phyloP scores from a whole-genome alignment of 2,797 vertebrate genomes.

The Tadarida brasiliensis region DNA sequence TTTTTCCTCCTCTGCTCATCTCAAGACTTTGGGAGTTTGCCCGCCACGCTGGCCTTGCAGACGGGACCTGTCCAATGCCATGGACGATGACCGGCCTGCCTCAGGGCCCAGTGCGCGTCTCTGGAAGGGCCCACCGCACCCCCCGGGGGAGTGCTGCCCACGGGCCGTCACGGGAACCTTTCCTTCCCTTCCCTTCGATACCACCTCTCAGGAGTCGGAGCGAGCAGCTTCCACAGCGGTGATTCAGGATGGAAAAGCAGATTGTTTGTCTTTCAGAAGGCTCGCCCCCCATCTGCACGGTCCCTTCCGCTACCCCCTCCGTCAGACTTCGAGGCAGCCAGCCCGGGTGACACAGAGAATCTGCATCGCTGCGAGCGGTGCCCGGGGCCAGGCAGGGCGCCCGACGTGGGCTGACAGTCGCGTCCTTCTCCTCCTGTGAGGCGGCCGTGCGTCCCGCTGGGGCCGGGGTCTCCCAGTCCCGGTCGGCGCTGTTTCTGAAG shows the following conservation, averaged over 20 bases:
- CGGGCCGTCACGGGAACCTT: neutral
- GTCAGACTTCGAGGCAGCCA: conserved; percentile 80
- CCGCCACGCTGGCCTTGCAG: neutral
- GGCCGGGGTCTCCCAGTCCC: too few species aligned
- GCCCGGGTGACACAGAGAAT: neutral
- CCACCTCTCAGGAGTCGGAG: conserved; percentile 51
- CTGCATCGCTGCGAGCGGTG: too few species aligned
- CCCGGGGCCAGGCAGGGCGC: too few species aligned
- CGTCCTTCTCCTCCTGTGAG: too few species aligned
- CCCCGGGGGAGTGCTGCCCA: neutral
- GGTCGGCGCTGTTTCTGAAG: neutral
- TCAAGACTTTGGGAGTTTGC: neutral
- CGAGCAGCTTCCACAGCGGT: conserved; percentile 37
- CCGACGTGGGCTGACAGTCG: too few species aligned
- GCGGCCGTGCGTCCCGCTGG: too few species aligned
- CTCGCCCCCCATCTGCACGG: conserved; percentile 81
- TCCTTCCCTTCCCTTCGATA: conserved; percentile 32
- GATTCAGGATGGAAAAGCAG: conserved; percentile 70
- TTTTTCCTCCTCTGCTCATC: neutral
- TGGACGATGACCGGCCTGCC: fast-evolving
- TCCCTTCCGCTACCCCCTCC: conserved; percentile 82
- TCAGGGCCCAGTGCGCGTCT: neutral
- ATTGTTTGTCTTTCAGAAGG: conserved; percentile 79
- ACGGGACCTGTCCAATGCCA: neutral
- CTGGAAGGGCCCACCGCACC: neutral